Evolutionary conservation across 2,888 invertebrate genomes (phyloP).

Genomic region (Yponomeuta malinellus): DNA sequence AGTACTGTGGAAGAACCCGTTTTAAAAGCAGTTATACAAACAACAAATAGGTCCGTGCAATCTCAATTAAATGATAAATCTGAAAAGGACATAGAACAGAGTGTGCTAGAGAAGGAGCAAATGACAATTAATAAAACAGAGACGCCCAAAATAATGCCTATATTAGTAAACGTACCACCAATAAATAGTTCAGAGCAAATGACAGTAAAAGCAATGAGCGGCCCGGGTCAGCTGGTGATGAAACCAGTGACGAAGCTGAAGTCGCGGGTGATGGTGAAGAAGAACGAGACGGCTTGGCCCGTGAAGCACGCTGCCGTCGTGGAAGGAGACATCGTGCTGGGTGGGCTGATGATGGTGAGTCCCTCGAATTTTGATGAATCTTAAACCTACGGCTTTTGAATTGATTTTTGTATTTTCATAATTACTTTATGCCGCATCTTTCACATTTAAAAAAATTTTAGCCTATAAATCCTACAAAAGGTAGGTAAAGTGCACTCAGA

Average conservation of each 20-base stretch:
- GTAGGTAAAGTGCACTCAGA: too few species aligned
- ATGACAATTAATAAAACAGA: too few species aligned
- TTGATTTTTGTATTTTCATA: too few species aligned
- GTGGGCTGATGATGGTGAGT: constrained; percentile 90
- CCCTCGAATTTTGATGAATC: neutral
- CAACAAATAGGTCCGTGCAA: neutral
- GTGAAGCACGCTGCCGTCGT: constrained; percentile 87
- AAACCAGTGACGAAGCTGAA: neutral
- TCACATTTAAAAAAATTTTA: too few species aligned
- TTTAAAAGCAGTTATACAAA: neutral
- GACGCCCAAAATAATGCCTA: too few species aligned
- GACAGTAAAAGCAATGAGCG: neutral
- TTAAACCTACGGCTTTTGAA: too few species aligned
- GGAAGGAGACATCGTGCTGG: constrained; percentile 88
- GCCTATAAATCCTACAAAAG: too few species aligned
- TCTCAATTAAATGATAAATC: neutral
- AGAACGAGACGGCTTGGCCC: constrained; percentile 73
- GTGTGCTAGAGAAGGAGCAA: too few species aligned
- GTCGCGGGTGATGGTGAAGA: constrained; percentile 24
- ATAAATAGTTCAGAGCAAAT: neutral
- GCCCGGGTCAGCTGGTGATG: neutral
- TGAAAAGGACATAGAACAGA: neutral
- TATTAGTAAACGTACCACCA: neutral
- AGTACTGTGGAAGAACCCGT: neutral
- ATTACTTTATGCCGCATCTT: too few species aligned